phyloP scores from a whole-genome alignment of 1,140 invertebrate species.

The Contarinia nasturtii region DNA sequence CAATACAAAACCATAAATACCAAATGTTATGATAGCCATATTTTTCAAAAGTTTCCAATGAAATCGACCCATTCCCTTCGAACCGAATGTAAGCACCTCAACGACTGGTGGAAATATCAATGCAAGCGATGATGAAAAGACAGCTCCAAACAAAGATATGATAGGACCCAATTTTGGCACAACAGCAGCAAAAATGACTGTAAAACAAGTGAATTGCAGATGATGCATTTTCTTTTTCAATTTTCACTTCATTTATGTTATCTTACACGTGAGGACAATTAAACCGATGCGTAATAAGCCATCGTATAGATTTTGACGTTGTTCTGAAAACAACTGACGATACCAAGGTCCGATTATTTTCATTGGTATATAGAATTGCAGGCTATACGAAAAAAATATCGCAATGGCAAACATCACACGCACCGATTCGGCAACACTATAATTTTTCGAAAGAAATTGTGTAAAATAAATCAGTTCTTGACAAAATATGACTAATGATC shows the following conservation, averaged over 20 bases:
- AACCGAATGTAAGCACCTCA: no score
- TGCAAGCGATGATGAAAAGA: constrained; percentile 42
- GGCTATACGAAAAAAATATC: constrained; percentile 53
- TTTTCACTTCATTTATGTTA: not conserved
- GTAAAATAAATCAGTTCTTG: not conserved
- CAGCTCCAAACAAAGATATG: constrained; percentile 77
- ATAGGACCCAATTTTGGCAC: constrained; percentile 70
- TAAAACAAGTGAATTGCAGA: constrained; percentile 10
- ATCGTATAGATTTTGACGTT: constrained; percentile 31
- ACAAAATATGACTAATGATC: not conserved
- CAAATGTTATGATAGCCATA: no score
- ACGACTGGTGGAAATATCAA: constrained; percentile 54
- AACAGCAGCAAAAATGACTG: constrained; percentile 60
- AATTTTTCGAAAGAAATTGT: constrained; percentile 5
- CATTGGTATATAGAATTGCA: constrained; percentile 71
- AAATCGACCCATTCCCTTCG: no score
- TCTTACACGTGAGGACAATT: constrained; percentile 55
- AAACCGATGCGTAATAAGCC: constrained; percentile 38
- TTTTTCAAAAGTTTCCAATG: no score
- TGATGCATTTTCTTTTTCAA: not conserved
- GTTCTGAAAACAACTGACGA: constrained; percentile 24
- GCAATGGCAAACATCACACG: constrained; percentile 50
- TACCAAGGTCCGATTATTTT: constrained; percentile 35
- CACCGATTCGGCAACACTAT: constrained; percentile 33
- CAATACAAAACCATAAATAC: no score